These are phyloP conservation scores for Drosophila paucipuncta DNA, from an alignment of 2,888 invertebrate species.

Conservation along the genomic window DNA sequence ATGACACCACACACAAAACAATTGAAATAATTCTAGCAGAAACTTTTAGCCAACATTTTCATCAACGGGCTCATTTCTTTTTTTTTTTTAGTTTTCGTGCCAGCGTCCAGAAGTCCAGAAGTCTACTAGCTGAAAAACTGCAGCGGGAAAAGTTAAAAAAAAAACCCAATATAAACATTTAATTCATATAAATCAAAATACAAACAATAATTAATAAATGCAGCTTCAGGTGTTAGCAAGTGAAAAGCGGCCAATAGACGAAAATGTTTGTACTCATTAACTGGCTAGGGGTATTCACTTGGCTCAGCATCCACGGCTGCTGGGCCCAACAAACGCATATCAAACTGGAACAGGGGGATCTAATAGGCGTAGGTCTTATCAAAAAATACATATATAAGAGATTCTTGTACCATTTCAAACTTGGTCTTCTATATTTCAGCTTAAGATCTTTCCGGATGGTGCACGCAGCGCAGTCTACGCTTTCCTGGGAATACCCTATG, in stretches of 20 bases:
- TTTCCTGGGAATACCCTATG: conserved; percentile 93
- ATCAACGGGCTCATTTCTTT: conserved; percentile 27
- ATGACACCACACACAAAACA: conserved; percentile 78
- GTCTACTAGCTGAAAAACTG: conserved; percentile 35
- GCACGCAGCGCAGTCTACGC: conserved; percentile 88
- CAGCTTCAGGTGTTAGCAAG: conserved; percentile 40
- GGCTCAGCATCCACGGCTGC: conserved; percentile 23
- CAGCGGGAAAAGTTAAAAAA: conserved; percentile 8
- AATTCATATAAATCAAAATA: not conserved
- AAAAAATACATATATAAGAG: not conserved
- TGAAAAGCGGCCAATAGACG: conserved; percentile 30
- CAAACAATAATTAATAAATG: conserved; percentile 4
- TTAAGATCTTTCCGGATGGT: conserved; percentile 89
- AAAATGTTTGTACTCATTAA: conserved; percentile 12
- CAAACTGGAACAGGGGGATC: conserved; percentile 71
- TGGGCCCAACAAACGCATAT: conserved; percentile 69
- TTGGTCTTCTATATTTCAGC: conserved; percentile 84
- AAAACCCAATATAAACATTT: not conserved
- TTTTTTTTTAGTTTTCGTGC: conserved; percentile 52
- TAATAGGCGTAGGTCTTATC: conserved; percentile 63
- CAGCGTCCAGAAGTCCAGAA: conserved; percentile 50
- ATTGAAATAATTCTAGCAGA: conserved; percentile 81
- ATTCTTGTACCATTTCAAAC: not conserved
- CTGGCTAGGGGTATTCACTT: conserved; percentile 24
- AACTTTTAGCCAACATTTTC: conserved; percentile 63